Conservation (phyloP, 2,113 vertebrate species). For the Procavia capensis region DNA sequence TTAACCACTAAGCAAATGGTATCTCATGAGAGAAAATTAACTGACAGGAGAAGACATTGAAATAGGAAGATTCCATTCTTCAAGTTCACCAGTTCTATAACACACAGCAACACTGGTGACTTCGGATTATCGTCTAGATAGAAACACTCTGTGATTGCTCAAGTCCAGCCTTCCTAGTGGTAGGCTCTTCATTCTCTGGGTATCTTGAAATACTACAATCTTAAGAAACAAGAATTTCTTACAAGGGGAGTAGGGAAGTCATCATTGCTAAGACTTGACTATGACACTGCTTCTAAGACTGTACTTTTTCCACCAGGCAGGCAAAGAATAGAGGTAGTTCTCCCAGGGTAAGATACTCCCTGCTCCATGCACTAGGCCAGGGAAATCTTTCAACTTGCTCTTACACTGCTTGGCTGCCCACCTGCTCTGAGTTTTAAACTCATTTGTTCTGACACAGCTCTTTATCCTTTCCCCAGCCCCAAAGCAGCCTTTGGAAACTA, state of each 20-base stretch:
- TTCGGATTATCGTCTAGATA: neutral
- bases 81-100: neutral
- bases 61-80: neutral
- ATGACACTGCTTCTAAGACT: neutral
- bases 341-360: neutral
- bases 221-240: neutral
- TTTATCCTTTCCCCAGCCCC: neutral
- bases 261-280: neutral
- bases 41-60: neutral
- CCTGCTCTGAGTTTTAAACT: constrained; percentile 18
- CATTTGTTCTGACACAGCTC: neutral
- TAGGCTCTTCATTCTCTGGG: neutral
- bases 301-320: neutral
- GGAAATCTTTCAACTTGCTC: neutral
- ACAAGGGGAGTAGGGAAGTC: neutral
- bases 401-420: neutral
- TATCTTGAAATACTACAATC: neutral
- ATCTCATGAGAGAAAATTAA: neutral
- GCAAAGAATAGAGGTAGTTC: neutral
- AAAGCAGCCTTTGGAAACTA: constrained; percentile 6
- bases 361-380: neutral
- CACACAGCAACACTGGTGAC: neutral
- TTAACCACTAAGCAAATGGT: neutral
- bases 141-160: neutral
- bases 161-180: neutral